phyloP scores from a whole-genome alignment of 2,888 invertebrate genomes.

The Ochlodes sylvanus region DNA sequence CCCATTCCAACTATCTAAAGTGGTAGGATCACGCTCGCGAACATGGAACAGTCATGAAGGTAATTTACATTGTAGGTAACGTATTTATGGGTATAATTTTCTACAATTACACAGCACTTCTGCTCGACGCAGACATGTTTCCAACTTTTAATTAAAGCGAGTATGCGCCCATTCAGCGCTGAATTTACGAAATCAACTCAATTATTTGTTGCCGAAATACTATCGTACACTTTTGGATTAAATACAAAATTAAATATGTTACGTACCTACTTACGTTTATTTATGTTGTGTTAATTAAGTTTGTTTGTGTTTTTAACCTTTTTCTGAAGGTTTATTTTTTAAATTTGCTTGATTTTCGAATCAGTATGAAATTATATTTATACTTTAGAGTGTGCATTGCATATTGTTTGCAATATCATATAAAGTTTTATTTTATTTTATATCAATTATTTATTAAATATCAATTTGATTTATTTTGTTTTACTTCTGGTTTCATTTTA shows the following conservation, averaged over 20 bases:
- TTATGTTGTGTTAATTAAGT: not conserved
- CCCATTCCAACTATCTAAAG: conserved; percentile 1
- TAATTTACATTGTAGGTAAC: conserved; percentile 15
- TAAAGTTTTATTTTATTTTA: no score
- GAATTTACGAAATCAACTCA: conserved; percentile 36
- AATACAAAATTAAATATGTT: conserved; percentile 2
- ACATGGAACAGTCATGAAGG: conserved; percentile 1
- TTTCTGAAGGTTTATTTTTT: no score
- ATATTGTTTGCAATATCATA: no score
- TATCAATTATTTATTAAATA: no score
- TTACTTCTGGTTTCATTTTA: no score
- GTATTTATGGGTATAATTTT: conserved; percentile 29
- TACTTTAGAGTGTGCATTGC: no score
- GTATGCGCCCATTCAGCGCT: conserved; percentile 29
- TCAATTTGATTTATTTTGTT: no score
- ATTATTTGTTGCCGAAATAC: conserved; percentile 36
- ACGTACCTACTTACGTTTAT: not conserved
- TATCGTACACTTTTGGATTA: conserved; percentile 16
- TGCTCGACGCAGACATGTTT: conserved; percentile 29
- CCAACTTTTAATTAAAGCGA: conserved; percentile 36
- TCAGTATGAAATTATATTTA: no score
- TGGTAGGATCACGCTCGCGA: not conserved
- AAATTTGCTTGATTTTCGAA: no score
- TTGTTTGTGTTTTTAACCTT: not conserved
- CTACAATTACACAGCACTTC: conserved; percentile 35